Evolutionary conservation across 2,113 vertebrate genomes (phyloP), one percentile per base, ranked within the genome.

Genomic region (Seriola dumerili): DNA sequence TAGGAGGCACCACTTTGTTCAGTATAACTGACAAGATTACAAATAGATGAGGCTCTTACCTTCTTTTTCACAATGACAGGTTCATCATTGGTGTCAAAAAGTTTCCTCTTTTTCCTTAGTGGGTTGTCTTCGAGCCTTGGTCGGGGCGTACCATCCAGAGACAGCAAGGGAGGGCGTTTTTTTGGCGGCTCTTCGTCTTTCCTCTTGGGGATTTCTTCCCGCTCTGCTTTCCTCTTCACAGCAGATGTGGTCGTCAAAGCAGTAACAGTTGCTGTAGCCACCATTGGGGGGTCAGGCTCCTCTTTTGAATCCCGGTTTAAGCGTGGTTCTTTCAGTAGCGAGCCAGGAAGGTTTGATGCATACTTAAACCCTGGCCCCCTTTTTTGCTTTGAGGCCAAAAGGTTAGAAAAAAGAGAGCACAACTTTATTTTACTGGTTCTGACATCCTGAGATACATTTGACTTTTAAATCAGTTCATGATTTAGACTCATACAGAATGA

Each of bases 341-440:
- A 99, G 85, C 98, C 97, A 0, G 98, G 98, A 71, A 99, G 97
- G 93, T 97, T 99, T 25, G 98, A 99, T 0, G 98, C 98, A 3
- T 98, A 99, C 89, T 99, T 99, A 90, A 99, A 99, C 75, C 98
- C 98, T 58, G 98, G 98, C 76, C 98, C 98, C 93, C 98, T 96
- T 96, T 99, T 99, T 98, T 99, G 98, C 97, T 99, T 99, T 95
- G 96, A 96, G 94, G 96, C 97, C 98, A 98, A 94, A 96, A 95
- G 80, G 88, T 89, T 96, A 94, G 92, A 96, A 94, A 95, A 57
- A 81, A 88, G 82, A 94, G 86, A 93, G 93, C 88, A 92, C 94
- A 91, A 96, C 96, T 97, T 97, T 97, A 98, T 98, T 98, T 86
- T 94, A 95, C 90, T 87, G 57, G 92, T 85, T 90, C 80, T 76